Evolutionary conservation across 2,113 vertebrate genomes (phyloP), one percentile per base, ranked within the genome.

Genomic region (Halichoerus grypus): DNA sequence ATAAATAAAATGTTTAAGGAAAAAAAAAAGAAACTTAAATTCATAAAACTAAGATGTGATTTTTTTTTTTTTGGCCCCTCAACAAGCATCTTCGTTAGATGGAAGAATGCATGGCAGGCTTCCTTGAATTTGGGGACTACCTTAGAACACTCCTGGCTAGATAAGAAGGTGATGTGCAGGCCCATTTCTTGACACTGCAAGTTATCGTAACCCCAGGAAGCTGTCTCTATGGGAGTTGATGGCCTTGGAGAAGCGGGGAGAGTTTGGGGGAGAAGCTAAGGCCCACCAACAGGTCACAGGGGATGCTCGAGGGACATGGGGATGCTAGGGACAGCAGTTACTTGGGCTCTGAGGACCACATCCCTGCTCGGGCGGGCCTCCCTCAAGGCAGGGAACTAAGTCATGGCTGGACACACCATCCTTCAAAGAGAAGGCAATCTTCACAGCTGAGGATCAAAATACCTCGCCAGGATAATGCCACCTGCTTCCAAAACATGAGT

Each of bases 1-100:
- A 46, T 46, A 46, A 46, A 46, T 46, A 46, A 46, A 46, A 46
- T 46, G 7, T 46, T 46, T 46, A 46, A 8, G 46, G 7, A 8
- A 46, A 46, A 46, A 46, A 46, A 46, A 46, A 87, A 97, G 94
- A 90, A 86, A 90, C 39, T 19, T 53, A 88, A 67, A 88, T 69
- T 92, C 86, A 88, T 46, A 61, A 7, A 92, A 69, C 21, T 61
- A 93, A 92, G 74, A 76, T 31, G 53, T n/a, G 33, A 72, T 53
- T 5, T 19, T 53, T 46, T 57, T 22, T 46, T 63, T 22, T 72
- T 39, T 72, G 12, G 19, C 33, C 24, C 31, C 9, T 19, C 13
- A 26, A 2, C 4, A 18, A 81, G 3, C 36, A 72, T 28, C 36
- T 85, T 80, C 24, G 39, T 36, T 39, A 26, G 11, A 36, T 31